Evolutionary conservation across 1,140 invertebrate species (phyloP).

Genomic region (Maconellicoccus hirsutus): DNA sequence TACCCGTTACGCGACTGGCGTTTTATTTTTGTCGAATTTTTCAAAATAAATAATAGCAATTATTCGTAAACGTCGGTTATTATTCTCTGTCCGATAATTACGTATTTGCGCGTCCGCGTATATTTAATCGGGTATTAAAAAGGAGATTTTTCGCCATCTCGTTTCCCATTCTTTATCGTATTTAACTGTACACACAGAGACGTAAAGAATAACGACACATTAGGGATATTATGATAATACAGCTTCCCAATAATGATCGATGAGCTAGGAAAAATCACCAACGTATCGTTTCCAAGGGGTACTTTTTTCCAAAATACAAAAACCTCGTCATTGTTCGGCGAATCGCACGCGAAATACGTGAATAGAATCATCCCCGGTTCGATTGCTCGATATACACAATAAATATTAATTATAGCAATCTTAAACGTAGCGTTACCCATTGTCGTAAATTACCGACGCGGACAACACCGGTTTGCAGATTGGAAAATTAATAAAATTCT

Average conservation of each 20-base stretch:
- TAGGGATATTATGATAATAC: constrained; percentile 3
- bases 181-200: too few relatives aligned
- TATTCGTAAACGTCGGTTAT: neutral
- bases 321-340: neutral
- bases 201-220: neutral
- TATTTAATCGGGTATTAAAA: neutral
- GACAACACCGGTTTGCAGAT: neutral
- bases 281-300: neutral
- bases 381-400: neutral
- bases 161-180: too few relatives aligned
- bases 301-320: neutral
- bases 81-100: neutral
- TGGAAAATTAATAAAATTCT: neutral
- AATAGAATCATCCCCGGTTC: neutral
- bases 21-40: neutral
- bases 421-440: constrained; percentile 2
- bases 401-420: neutral
- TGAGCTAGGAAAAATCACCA: neutral
- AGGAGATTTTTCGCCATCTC: too few relatives aligned
- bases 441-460: neutral
- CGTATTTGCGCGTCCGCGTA: neutral
- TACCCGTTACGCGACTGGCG: too few relatives aligned
- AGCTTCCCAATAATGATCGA: neutral
- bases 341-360: neutral
- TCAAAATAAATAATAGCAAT: neutral